These are phyloP conservation scores for Nothoprocta perdicaria DNA, from an alignment of 2,113 vertebrate genomes.

Conservation along the genomic window DNA sequence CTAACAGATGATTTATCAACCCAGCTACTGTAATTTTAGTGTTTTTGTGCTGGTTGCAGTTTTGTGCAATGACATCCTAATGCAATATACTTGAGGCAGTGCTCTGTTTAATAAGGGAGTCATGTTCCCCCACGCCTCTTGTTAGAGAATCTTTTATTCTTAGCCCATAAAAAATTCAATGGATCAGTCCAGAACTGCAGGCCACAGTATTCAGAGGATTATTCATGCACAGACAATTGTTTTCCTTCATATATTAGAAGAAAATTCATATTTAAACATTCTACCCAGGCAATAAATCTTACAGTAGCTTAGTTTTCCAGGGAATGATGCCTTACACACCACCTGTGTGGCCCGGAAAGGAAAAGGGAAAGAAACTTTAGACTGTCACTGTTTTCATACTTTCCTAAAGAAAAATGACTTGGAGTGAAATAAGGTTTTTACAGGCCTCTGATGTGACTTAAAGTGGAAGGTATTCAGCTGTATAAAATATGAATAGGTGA, in stretches of 20 bases:
- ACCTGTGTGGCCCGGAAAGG: not conserved
- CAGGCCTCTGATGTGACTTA: slow-evolving; percentile 65
- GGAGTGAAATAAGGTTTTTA: slow-evolving; percentile 52
- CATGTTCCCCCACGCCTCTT: not conserved
- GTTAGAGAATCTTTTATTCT: not conserved
- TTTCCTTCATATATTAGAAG: not conserved
- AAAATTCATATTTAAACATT: not conserved
- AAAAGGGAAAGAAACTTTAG: slow-evolving; percentile 34
- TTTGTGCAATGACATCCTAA: not conserved
- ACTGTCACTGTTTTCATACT: not conserved
- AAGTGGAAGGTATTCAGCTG: slow-evolving; percentile 60
- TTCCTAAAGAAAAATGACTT: slow-evolving; percentile 43
- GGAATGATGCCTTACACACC: not conserved
- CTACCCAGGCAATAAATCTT: not conserved
- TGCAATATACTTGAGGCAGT: not conserved
- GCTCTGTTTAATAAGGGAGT: not conserved
- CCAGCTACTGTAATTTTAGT: not conserved
- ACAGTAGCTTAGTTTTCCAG: not conserved
- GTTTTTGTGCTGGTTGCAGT: not conserved
- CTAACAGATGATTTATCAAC: not conserved
- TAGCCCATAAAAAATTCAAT: not conserved
- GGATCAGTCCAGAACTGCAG: not conserved
- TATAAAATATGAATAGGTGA: slow-evolving; percentile 73
- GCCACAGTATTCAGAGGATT: not conserved
- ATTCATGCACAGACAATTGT: not conserved